Percentiles rank a stretch among this genome's conserved stretches.
These are phyloP conservation scores for Indicator indicator DNA, from an alignment of 2,113 vertebrate genomes.

Conservation along the genomic window DNA sequence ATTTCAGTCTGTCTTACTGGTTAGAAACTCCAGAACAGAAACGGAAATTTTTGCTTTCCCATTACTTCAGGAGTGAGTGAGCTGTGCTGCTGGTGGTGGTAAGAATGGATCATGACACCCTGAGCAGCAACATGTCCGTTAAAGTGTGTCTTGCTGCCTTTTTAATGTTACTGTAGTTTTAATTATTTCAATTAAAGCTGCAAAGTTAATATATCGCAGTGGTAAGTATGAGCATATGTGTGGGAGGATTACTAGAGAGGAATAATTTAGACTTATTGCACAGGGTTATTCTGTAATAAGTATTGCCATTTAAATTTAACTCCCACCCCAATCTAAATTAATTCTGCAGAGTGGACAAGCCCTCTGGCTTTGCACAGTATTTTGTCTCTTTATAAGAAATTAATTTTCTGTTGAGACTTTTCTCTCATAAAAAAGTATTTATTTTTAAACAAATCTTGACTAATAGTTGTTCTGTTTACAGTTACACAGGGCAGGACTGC, in stretches of 20 bases:
- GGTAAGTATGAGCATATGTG: neutral
- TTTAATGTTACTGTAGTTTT: neutral
- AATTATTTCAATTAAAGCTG: neutral
- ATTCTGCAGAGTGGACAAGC: neutral
- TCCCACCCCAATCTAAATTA: neutral
- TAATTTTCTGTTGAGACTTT: neutral
- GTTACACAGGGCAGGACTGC: neutral
- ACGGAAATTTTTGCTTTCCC: neutral
- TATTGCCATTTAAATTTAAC: neutral
- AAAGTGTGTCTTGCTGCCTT: neutral
- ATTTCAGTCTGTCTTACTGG: neutral
- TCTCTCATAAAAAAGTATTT: neutral
- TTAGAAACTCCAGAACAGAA: neutral
- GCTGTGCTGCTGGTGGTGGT: neutral
- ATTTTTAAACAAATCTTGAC: neutral
- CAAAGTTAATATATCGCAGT: neutral
- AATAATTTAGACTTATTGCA: neutral
- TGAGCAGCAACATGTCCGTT: neutral
- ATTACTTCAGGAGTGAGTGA: neutral
- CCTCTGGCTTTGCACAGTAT: neutral
- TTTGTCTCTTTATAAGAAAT: neutral
- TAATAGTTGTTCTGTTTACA: neutral
- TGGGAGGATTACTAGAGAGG: neutral
- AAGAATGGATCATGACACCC: neutral
- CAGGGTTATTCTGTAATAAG: neutral